phyloP scores from a whole-genome alignment of 53 echinoderm and acorn worm species.

The Crossaster papposus region DNA sequence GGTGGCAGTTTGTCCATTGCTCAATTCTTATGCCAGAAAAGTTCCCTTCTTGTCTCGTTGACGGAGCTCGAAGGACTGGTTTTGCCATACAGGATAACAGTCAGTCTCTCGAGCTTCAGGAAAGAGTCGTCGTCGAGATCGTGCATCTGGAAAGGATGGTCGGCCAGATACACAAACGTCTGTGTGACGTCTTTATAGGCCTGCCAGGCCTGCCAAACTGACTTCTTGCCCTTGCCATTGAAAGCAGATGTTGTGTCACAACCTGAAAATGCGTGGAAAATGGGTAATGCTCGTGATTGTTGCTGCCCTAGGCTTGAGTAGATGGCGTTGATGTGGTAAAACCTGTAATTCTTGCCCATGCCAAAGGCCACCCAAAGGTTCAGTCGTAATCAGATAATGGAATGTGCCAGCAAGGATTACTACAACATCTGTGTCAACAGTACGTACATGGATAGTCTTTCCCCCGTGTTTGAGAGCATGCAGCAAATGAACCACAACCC shows the following conservation, averaged over 20 bases:
- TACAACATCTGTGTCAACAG: constrained; percentile 74
- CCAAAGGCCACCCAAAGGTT: constrained; percentile 65
- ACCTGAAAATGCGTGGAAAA: constrained; percentile 68
- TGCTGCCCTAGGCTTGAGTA: constrained; percentile 54
- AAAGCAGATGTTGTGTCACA: constrained; percentile 64
- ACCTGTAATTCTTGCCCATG: constrained; percentile 53
- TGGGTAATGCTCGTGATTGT: constrained; percentile 50
- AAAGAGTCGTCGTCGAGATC: constrained; percentile 36
- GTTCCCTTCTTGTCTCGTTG: constrained; percentile 43
- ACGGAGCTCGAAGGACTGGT: constrained; percentile 24
- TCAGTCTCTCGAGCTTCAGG: constrained; percentile 33
- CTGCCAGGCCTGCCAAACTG: constrained; percentile 39
- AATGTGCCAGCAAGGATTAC: constrained; percentile 63
- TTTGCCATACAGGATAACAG: constrained; percentile 39
- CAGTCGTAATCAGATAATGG: constrained; percentile 8
- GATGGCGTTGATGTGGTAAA: constrained; percentile 57
- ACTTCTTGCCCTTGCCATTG: constrained; percentile 33
- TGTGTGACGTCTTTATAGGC: constrained; percentile 22
- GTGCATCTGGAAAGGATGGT: constrained; percentile 42
- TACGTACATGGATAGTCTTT: constrained; percentile 55
- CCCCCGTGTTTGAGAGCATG: constrained; percentile 59
- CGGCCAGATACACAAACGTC: constrained; percentile 23
- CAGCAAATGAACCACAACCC: constrained; percentile 59
- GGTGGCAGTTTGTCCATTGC: constrained; percentile 45
- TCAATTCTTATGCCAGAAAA: constrained; percentile 49